These are phyloP conservation scores for Artibeus lituratus DNA, from an alignment of 2,797 vertebrate species.

Conservation along the genomic window DNA sequence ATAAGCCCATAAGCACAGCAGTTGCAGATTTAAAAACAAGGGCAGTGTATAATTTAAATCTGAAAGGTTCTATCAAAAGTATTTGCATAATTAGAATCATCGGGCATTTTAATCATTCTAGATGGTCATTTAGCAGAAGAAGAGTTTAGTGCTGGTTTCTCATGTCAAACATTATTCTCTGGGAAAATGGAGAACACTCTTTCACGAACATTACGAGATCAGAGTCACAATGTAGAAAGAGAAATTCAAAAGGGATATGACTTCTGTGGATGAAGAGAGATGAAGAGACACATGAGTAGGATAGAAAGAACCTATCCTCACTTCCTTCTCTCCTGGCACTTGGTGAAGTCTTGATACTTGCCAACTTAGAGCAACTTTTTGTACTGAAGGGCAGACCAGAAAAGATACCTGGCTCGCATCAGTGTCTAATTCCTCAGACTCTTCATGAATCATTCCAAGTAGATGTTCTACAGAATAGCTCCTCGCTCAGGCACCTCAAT, in stretches of 20 bases:
- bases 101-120: slow-evolving; percentile 45
- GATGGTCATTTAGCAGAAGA: slow-evolving; percentile 47
- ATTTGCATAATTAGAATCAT: slow-evolving; percentile 57
- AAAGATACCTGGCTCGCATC: neutral
- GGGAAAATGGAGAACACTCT: neutral
- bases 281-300: neutral
- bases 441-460: slow-evolving; percentile 39
- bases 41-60: slow-evolving; percentile 63
- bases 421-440: neutral
- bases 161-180: neutral
- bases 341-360: neutral
- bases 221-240: neutral
- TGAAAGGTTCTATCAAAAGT: slow-evolving; percentile 52
- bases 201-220: neutral
- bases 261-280: neutral
- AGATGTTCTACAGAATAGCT: neutral
- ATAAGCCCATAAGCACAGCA: slow-evolving; percentile 54
- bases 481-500: neutral
- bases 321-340: neutral
- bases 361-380: neutral
- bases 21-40: slow-evolving; percentile 61
- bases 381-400: neutral
- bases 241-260: neutral
- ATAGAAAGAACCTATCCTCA: neutral
- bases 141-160: neutral